phyloP scores from a whole-genome alignment of 2,797 vertebrate species.

The Onychomys torridus region DNA sequence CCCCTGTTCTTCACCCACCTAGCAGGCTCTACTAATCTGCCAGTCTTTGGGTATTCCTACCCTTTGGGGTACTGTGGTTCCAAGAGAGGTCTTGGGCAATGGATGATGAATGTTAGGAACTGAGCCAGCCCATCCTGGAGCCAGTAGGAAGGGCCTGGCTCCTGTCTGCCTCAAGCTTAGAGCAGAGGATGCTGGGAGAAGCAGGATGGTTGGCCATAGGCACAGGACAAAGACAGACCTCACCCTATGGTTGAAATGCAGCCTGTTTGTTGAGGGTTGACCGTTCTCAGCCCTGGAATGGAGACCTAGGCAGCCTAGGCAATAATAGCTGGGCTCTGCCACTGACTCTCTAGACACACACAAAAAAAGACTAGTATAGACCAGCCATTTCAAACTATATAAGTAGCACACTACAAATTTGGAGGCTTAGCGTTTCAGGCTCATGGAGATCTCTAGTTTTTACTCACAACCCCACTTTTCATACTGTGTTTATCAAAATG shows the following conservation, averaged over 20 bases:
- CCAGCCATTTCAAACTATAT: neutral
- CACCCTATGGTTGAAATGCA: neutral
- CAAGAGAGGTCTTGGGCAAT: conserved; percentile 30
- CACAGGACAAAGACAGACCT: neutral
- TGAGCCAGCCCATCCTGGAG: neutral
- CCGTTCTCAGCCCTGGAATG: neutral
- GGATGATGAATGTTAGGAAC: conserved; percentile 30
- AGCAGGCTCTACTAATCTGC: conserved; percentile 42
- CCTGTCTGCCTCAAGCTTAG: neutral
- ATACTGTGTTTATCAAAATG: neutral
- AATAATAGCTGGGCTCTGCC: neutral
- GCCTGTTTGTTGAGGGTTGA: neutral
- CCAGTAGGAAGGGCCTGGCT: conserved; percentile 37
- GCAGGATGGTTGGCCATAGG: neutral
- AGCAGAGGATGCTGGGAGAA: conserved; percentile 58
- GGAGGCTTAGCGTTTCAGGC: neutral
- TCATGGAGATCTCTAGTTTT: neutral
- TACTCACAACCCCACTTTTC: neutral
- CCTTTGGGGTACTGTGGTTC: conserved; percentile 43
- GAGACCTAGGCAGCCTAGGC: neutral
- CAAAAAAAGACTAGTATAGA: neutral
- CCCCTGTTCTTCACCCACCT: neutral
- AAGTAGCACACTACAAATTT: neutral
- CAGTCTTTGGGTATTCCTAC: conserved; percentile 37
- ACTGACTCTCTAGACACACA: neutral